Evolutionary conservation across 2,113 vertebrate genomes (phyloP), one percentile per base, ranked within the genome.

Genomic region (Tychaedon coryphoeus): DNA sequence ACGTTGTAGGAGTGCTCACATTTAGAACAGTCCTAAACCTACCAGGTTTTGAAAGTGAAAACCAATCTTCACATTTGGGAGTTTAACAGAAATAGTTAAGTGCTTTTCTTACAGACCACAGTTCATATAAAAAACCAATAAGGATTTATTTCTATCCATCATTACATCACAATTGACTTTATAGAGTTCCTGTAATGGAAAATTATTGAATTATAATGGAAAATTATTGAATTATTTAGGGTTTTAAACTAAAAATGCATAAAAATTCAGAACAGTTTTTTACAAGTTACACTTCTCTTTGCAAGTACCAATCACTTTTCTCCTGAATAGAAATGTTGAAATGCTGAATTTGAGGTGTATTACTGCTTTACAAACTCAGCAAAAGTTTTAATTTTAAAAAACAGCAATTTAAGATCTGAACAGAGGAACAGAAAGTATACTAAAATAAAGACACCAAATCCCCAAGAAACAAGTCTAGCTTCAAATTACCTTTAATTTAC

Each of bases 261-360:
- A 72, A 73, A 71, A 42, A 8, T 0, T 0, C 5, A 36, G 43
- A 61, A 16, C 2, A n/a, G 4, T 8, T 42, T 36, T 47, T 24
- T 5, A 34, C 15, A 48, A 15, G 17, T 18, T 50, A 43, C 2
- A 31, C 13, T 48, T 60, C 25, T 66, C 17, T 66, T 94, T 50
- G 57, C 7, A 84, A 70, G 20, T 23, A 15, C 5, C 8, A 7
- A 48, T 87, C 25, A 58, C 8, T 85, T 60, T 81, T 74, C 51
- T 71, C 34, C 16, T 5, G 3, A 67, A 71, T 10, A 20, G 40
- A 90, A 75, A 86, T 48, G 28, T 7, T 69, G 2, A 12, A 65
- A 65, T 83, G 45, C 7, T 71, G 34, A 57, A 79, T 64, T 74
- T 75, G 14, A 90, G 33, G 14, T 43, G 19, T 7, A 74, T 22